Percentiles rank a stretch among this genome's conserved stretches.
Evolutionary conservation across 2,888 invertebrate genomes (phyloP).

Genomic region (Theretra japonica): DNA sequence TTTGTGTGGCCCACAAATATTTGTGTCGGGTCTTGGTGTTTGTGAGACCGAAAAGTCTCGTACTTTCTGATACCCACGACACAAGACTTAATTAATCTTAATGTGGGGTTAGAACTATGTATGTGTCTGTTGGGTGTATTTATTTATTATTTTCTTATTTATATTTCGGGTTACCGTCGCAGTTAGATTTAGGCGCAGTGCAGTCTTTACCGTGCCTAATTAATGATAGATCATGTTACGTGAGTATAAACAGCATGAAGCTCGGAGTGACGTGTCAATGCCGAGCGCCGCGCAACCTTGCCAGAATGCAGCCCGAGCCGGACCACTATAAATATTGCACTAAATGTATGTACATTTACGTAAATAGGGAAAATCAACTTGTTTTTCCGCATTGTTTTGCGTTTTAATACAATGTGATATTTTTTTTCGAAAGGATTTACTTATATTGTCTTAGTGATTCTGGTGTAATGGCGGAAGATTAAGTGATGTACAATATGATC

Average conservation of each 20-base stretch:
- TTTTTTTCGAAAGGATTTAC: background rate
- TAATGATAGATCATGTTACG: background rate
- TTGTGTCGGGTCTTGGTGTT: too few relatives aligned
- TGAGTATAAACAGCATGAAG: background rate
- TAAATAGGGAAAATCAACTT: background rate
- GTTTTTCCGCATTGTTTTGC: background rate
- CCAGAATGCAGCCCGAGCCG: background rate
- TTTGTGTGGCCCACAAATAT: too few relatives aligned
- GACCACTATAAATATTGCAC: slow-evolving; percentile 3
- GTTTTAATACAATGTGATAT: background rate
- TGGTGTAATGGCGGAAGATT: too few relatives aligned
- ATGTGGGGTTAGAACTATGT: too few relatives aligned
- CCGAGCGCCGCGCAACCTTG: background rate
- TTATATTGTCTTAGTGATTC: background rate
- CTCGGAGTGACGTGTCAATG: background rate
- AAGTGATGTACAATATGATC: too few relatives aligned
- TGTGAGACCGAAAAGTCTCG: too few relatives aligned
- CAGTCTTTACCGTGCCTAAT: too few relatives aligned
- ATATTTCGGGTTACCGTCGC: background rate
- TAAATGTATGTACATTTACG: too few relatives aligned
- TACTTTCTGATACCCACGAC: too few relatives aligned
- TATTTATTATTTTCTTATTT: too few relatives aligned
- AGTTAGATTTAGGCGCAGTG: background rate
- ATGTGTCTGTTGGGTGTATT: too few relatives aligned
- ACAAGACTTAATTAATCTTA: too few relatives aligned